Percentiles rank a stretch among this genome's conserved stretches.
These are phyloP conservation scores for Aproaerema taeniolella DNA, from an alignment of 2,888 invertebrate species.

Conservation along the genomic window DNA sequence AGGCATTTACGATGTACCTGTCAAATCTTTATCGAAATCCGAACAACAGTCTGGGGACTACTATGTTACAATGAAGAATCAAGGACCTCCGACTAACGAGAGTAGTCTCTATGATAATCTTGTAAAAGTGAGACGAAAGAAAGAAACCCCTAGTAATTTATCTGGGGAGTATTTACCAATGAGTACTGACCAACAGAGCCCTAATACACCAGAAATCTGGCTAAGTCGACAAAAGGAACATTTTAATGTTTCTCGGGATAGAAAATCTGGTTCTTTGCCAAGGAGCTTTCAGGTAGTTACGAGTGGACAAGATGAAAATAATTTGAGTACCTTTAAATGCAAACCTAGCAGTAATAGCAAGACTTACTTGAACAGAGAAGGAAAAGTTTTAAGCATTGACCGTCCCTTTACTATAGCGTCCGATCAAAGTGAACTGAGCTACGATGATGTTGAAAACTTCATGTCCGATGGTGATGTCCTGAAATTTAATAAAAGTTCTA, in stretches of 20 bases:
- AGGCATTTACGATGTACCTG: slow-evolving; percentile 63
- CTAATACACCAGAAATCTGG: slow-evolving; percentile 84
- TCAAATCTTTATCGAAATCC: slow-evolving; percentile 54
- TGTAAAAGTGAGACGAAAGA: slow-evolving; percentile 56
- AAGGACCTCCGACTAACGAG: slow-evolving; percentile 34
- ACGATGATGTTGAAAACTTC: slow-evolving; percentile 81
- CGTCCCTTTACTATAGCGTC: slow-evolving; percentile 85
- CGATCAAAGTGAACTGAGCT: slow-evolving; percentile 82
- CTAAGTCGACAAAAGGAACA: slow-evolving; percentile 83
- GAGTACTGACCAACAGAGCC: slow-evolving; percentile 66
- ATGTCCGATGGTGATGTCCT: slow-evolving; percentile 64
- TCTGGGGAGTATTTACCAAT: slow-evolving; percentile 61
- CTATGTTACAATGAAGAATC: slow-evolving; percentile 57
- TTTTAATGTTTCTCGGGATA: slow-evolving; percentile 79
- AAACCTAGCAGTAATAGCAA: slow-evolving; percentile 64
- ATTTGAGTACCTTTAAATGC: slow-evolving; percentile 58
- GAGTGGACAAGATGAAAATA: slow-evolving; percentile 67
- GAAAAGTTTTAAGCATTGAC: slow-evolving; percentile 79
- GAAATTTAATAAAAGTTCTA: slow-evolving; percentile 57
- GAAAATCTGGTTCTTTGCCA: slow-evolving; percentile 87
- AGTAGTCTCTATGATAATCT: slow-evolving; percentile 61
- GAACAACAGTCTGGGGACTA: slow-evolving; percentile 35
- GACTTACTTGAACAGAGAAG: slow-evolving; percentile 77
- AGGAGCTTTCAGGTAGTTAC: slow-evolving; percentile 85
- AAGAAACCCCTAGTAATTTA: slow-evolving; percentile 41